A percentile compares a stretch with the other conserved stretches of the same genome.
Evolutionary conservation across 2,113 vertebrate species (phyloP).

Genomic region (Bufo gargarizans): DNA sequence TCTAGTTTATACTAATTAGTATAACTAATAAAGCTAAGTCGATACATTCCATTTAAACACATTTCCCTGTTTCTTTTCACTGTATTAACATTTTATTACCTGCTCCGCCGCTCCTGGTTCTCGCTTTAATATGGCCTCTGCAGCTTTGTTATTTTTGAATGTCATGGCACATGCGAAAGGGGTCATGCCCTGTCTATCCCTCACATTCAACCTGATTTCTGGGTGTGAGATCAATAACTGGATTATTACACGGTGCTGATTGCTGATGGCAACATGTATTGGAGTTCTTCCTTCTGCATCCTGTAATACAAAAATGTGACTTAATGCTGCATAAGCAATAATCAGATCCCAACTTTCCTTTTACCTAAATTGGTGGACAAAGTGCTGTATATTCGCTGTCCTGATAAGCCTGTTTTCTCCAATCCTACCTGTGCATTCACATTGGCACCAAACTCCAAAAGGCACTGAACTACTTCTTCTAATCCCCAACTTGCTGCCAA

Average conservation of each 20-base stretch:
- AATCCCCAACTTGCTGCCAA: conserved; percentile 92
- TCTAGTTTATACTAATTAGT: too few species aligned
- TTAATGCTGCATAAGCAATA: too few species aligned
- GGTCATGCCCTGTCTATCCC: conserved; percentile 94
- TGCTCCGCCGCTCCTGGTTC: conserved; percentile 95
- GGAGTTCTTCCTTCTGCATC: conserved; percentile 95
- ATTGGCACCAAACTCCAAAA: conserved; percentile 95
- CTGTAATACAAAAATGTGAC: conserved; percentile 66
- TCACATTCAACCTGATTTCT: conserved; percentile 86
- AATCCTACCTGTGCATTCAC: conserved; percentile 52
- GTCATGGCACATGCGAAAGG: conserved; percentile 98
- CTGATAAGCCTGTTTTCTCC: not conserved
- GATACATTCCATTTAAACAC: too few species aligned
- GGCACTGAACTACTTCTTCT: conserved; percentile 94
- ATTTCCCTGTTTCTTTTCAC: not conserved
- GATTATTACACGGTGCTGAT: conserved; percentile 92
- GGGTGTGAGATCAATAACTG: conserved; percentile 95
- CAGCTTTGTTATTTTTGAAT: conserved; percentile 96
- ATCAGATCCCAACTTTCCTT: not conserved
- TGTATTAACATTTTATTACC: conserved; percentile 68
- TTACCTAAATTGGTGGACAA: not conserved
- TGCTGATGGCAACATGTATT: conserved; percentile 94
- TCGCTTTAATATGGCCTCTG: conserved; percentile 93
- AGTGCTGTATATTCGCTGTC: not conserved
- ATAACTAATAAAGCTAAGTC: too few species aligned